Evolutionary conservation across 2,113 vertebrate species (phyloP).

Genomic region (Tylochromis polylepis): DNA sequence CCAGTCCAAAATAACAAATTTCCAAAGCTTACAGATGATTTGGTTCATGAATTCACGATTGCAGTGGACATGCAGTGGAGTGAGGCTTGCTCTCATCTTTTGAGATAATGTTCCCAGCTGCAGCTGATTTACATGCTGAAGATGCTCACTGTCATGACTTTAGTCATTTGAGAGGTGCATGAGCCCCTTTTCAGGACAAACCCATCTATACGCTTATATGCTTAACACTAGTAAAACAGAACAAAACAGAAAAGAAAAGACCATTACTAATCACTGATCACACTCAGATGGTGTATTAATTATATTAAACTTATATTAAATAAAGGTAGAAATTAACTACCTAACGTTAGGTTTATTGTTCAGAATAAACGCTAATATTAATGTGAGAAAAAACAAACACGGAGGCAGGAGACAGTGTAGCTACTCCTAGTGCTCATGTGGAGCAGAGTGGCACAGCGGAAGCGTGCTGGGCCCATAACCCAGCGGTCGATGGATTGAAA

Average conservation of each 20-base stretch:
- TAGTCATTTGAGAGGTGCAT: background rate
- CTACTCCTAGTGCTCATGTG: background rate
- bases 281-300: background rate
- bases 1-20: background rate
- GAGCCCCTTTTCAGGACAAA: background rate
- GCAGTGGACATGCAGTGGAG: background rate
- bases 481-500: conserved; percentile 84
- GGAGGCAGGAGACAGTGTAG: background rate
- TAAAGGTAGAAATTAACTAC: background rate
- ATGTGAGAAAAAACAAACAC: background rate
- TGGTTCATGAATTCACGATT: background rate
- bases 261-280: background rate
- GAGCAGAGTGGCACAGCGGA: conserved; percentile 82
- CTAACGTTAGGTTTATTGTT: background rate
- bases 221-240: background rate
- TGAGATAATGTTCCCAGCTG: background rate
- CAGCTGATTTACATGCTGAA: background rate
- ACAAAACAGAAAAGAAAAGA: background rate
- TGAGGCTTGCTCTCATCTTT: background rate
- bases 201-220: background rate
- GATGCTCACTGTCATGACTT: background rate
- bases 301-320: background rate
- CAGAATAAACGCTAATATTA: background rate
- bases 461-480: conserved; percentile 83
- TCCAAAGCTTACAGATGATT: background rate